Conservation (phyloP, 2,888 invertebrate species). For the Chesias legatella region DNA sequence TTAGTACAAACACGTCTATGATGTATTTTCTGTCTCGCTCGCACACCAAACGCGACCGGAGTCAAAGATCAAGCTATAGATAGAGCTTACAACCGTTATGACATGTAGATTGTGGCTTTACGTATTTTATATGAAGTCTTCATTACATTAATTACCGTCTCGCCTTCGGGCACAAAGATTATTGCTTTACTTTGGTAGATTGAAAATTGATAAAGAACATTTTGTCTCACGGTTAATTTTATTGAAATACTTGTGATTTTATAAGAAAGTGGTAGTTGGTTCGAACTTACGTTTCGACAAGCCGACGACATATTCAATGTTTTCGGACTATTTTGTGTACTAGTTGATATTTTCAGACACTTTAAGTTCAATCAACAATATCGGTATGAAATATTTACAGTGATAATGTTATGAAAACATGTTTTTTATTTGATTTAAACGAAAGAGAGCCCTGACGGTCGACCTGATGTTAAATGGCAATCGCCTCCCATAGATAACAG, state of each 20-base stretch:
- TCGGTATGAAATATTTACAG: too few species aligned
- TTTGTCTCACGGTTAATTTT: conserved; percentile 25
- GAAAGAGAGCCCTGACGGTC: too few species aligned
- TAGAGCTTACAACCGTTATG: conserved; percentile 27
- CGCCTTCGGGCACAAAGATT: conserved; percentile 22
- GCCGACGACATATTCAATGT: too few species aligned
- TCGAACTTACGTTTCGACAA: too few species aligned
- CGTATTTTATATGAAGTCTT: conserved; percentile 42
- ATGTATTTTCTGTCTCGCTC: conserved; percentile 21
- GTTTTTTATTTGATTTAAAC: too few species aligned
- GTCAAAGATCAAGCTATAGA: conserved; percentile 25
- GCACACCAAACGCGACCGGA: conserved; percentile 11
- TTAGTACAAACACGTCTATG: conserved; percentile 17
- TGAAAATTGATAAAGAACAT: conserved; percentile 29
- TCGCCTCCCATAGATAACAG: too few species aligned
- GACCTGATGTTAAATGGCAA: too few species aligned
- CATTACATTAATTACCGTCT: conserved; percentile 40
- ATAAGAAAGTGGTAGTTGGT: conserved; percentile 6
- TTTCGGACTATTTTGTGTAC: too few species aligned
- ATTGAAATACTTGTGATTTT: conserved; percentile 20
- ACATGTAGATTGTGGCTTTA: conserved; percentile 30
- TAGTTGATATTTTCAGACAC: too few species aligned
- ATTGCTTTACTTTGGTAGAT: conserved; percentile 26
- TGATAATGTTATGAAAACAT: too few species aligned
- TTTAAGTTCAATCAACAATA: too few species aligned